phyloP scores from a whole-genome alignment of 2,888 invertebrate genomes.

The Callyntrura sp. region DNA sequence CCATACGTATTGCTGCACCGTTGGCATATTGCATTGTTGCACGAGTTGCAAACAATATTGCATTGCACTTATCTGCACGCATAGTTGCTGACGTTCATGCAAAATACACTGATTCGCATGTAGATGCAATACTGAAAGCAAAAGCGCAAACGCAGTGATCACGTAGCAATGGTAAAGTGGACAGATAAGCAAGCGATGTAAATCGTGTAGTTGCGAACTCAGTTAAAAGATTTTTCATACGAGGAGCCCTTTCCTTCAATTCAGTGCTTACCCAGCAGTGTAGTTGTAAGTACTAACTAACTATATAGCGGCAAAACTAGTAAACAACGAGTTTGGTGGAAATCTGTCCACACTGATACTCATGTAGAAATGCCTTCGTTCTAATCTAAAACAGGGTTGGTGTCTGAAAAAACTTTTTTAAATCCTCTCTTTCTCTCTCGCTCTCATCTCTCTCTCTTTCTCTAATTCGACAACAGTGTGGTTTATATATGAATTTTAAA shows the following conservation, averaged over 20 bases:
- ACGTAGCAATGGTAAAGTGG: conserved; percentile 51
- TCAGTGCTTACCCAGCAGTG: conserved; percentile 70
- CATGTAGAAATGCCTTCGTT: conserved; percentile 28
- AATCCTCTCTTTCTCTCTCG: background rate
- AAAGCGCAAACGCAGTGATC: conserved; percentile 42
- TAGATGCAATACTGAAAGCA: conserved; percentile 37
- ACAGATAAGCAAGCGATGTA: conserved; percentile 26
- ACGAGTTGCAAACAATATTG: conserved; percentile 46
- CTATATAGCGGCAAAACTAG: conserved; percentile 19
- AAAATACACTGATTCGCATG: background rate
- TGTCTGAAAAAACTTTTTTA: conserved; percentile 35
- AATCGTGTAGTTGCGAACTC: conserved; percentile 8
- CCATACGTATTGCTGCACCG: background rate
- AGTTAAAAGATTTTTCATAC: conserved; percentile 56
- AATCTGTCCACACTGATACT: conserved; percentile 5
- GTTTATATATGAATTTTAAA: conserved; percentile 1
- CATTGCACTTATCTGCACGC: conserved; percentile 43
- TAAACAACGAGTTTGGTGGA: conserved; percentile 5
- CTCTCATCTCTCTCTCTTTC: background rate
- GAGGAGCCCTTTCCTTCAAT: conserved; percentile 50
- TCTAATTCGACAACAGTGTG: conserved; percentile 27
- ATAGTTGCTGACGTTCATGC: background rate
- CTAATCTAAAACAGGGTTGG: conserved; percentile 22
- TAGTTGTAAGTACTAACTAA: conserved; percentile 63
- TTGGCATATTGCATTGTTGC: conserved; percentile 31